Conservation (phyloP, 1,140 invertebrate genomes). For the Drosophila biarmipes region DNA sequence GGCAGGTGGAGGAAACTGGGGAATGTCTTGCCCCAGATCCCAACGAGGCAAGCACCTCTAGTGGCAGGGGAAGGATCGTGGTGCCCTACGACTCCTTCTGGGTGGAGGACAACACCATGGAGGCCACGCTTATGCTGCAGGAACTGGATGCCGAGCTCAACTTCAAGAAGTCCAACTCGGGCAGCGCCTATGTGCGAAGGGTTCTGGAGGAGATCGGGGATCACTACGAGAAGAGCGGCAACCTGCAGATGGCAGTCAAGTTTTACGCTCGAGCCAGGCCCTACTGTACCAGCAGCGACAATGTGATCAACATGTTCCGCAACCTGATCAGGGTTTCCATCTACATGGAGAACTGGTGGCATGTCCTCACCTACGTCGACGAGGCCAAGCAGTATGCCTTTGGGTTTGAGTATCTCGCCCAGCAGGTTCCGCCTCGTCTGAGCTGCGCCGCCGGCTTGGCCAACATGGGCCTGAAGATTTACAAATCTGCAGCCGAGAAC, state of each 20-base stretch:
- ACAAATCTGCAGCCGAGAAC: constrained; percentile 55
- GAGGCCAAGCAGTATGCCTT: constrained; percentile 64
- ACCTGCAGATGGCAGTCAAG: constrained; percentile 59
- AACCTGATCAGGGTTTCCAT: constrained; percentile 64
- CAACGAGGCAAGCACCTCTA: constrained; percentile 6
- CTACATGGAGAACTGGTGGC: constrained; percentile 71
- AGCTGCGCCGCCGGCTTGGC: constrained; percentile 64
- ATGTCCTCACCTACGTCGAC: constrained; percentile 68
- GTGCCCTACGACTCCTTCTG: constrained; percentile 33
- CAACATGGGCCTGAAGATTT: constrained; percentile 58
- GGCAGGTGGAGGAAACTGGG: background rate
- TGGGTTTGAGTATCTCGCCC: constrained; percentile 37
- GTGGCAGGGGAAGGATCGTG: background rate
- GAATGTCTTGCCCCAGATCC: background rate
- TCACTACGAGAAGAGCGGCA: constrained; percentile 63
- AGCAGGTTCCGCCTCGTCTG: constrained; percentile 38
- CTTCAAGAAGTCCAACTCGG: constrained; percentile 62
- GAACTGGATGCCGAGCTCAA: constrained; percentile 66
- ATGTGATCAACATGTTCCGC: constrained; percentile 63
- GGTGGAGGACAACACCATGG: constrained; percentile 60
- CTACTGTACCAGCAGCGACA: constrained; percentile 65
- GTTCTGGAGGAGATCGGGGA: constrained; percentile 68
- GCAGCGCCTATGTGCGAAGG: constrained; percentile 52
- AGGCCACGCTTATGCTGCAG: constrained; percentile 53
- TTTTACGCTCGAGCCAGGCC: constrained; percentile 58